Conservation (phyloP, 2,113 vertebrate species). For the Acrocephalus arundinaceus region DNA sequence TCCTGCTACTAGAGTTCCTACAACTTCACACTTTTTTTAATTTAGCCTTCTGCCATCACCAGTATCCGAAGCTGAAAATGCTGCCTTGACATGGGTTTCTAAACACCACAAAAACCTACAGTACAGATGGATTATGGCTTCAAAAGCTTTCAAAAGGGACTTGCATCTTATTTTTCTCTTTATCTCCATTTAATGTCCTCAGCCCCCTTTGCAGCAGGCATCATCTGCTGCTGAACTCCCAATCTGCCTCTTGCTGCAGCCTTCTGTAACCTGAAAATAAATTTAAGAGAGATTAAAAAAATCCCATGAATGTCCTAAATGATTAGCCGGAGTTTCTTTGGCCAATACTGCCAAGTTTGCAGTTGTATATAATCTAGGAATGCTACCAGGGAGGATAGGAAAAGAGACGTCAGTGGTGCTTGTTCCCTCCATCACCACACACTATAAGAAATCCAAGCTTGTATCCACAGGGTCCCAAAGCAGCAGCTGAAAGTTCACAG, state of each 20-base stretch:
- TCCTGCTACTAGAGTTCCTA: not conserved
- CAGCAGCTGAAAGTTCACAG: not conserved
- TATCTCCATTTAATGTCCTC: not conserved
- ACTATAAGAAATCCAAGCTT: not conserved
- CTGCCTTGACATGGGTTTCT: not conserved
- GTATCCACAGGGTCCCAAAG: not conserved
- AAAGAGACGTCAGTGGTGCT: not conserved
- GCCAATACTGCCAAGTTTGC: not conserved
- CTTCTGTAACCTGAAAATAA: not conserved
- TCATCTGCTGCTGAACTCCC: not conserved
- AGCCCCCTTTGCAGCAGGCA: not conserved
- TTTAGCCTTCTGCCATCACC: not conserved
- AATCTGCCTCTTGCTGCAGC: not conserved
- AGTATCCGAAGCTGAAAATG: not conserved
- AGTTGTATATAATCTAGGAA: not conserved
- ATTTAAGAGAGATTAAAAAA: not conserved
- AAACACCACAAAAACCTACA: not conserved
- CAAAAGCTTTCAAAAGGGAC: not conserved
- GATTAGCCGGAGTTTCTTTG: not conserved
- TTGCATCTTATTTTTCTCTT: constrained; percentile 4
- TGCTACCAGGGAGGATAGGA: not conserved
- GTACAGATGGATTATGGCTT: not conserved
- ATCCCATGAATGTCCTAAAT: not conserved
- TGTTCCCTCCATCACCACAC: fast-evolving
- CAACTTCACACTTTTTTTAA: not conserved